Conservation (phyloP, 2,113 vertebrate species). For the Sialia sialis region DNA sequence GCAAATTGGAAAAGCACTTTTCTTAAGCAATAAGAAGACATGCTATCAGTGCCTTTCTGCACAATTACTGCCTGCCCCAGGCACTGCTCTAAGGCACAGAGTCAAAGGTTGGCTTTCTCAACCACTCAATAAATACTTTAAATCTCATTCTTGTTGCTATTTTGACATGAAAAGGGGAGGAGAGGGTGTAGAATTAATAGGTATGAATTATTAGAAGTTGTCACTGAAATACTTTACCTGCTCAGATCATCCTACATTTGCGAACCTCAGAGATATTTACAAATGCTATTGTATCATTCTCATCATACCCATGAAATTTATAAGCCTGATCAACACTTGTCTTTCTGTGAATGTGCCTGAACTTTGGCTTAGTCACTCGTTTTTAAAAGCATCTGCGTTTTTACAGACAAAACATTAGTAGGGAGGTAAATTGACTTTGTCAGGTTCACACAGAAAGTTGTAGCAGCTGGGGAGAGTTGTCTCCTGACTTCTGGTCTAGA, state of each 20-base stretch:
- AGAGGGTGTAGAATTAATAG: neutral
- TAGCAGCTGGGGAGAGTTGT: neutral
- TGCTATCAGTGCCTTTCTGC: constrained; percentile 7
- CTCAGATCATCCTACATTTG: neutral
- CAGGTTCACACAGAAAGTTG: neutral
- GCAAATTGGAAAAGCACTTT: constrained; percentile 46
- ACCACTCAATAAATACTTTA: constrained; percentile 19
- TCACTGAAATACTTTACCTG: neutral
- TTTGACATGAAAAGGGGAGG: neutral
- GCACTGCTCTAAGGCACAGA: constrained; percentile 46
- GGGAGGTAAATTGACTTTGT: neutral
- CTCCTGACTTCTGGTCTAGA: neutral
- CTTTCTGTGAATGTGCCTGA: neutral
- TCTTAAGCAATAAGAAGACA: constrained; percentile 18
- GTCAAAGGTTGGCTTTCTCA: constrained; percentile 46
- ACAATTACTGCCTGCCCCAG: constrained; percentile 51
- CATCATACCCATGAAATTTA: neutral
- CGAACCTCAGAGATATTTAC: neutral
- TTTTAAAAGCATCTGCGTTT: neutral
- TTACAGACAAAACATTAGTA: neutral
- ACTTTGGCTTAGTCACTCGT: neutral
- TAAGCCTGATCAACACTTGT: neutral
- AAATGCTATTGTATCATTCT: neutral
- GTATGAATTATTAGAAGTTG: neutral
- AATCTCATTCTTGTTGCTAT: neutral